phyloP scores from a whole-genome alignment of 2,113 vertebrate species.

The Anser brachyrhynchus region DNA sequence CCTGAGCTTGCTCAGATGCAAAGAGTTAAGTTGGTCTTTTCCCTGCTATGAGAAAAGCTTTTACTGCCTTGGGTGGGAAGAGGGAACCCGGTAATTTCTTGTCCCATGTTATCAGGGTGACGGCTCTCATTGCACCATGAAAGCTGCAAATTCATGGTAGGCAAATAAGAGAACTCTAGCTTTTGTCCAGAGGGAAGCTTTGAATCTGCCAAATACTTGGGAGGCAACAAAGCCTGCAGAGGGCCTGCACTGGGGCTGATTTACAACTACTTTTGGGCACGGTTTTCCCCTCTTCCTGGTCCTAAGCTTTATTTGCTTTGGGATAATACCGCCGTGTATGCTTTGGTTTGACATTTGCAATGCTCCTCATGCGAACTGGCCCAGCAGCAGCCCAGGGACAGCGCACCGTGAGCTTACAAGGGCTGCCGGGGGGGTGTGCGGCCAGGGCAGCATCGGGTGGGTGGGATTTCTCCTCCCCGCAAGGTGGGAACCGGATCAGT shows the following conservation, averaged over 20 bases:
- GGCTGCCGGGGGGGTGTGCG: neutral
- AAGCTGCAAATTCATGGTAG: neutral
- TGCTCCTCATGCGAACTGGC: conserved; percentile 9
- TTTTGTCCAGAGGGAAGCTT: neutral
- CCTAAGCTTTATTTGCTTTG: conserved; percentile 6
- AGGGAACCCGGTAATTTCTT: neutral
- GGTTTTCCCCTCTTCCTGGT: neutral
- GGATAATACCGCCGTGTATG: neutral
- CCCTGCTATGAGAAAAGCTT: neutral
- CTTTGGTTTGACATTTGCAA: neutral
- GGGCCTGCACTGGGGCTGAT: neutral
- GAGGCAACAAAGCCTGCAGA: neutral
- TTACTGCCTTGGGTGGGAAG: neutral
- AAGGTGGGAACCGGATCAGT: neutral
- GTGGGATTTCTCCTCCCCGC: neutral
- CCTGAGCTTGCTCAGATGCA: neutral
- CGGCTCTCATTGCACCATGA: accelerated
- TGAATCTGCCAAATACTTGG: neutral
- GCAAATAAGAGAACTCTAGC: neutral
- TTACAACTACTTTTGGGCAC: neutral
- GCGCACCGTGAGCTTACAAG: neutral
- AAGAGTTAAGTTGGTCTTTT: neutral
- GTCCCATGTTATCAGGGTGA: neutral
- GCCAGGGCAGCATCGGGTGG: neutral
- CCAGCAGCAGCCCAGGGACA: conserved; percentile 1